These are phyloP conservation scores for Meloidogyne floridensis DNA, from an alignment of 1,140 invertebrate species.

Conservation along the genomic window DNA sequence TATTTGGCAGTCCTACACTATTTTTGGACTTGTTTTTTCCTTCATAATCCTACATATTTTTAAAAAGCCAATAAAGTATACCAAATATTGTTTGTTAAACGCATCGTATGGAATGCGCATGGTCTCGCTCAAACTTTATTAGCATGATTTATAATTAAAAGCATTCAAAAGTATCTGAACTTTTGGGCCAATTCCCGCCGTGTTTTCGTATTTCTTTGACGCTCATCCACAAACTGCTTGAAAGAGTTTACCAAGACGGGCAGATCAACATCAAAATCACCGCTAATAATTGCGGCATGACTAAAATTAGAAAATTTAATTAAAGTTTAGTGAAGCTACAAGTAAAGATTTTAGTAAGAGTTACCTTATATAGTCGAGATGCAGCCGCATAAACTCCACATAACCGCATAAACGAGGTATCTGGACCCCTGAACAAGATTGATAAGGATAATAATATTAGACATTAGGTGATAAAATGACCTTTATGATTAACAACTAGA, in stretches of 20 bases:
- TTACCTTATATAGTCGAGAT: constrained; percentile 45
- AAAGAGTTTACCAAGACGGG: constrained; percentile 49
- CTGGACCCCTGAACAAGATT: constrained; percentile 38
- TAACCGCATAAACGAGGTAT: constrained; percentile 50
- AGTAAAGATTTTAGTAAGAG: not conserved
- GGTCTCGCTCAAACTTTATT: no score
- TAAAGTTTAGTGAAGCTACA: no score
- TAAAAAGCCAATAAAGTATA: not conserved
- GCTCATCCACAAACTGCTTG: constrained; percentile 54
- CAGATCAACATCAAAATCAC: constrained; percentile 54
- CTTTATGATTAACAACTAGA: constrained; percentile 55
- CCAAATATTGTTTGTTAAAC: no score
- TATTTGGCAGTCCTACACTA: not conserved
- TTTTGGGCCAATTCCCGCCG: constrained; percentile 34
- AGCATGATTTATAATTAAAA: no score
- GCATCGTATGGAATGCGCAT: no score
- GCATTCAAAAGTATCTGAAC: constrained; percentile 36
- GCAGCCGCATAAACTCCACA: constrained; percentile 48
- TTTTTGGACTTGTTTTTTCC: no score
- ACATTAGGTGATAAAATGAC: not conserved
- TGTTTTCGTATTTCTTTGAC: constrained; percentile 33
- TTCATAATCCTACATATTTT: not conserved
- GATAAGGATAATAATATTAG: no score
- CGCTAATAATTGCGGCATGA: constrained; percentile 47
- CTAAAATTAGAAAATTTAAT: not conserved